phyloP scores from a whole-genome alignment of 1,140 invertebrate genomes.

The Periplaneta americana region DNA sequence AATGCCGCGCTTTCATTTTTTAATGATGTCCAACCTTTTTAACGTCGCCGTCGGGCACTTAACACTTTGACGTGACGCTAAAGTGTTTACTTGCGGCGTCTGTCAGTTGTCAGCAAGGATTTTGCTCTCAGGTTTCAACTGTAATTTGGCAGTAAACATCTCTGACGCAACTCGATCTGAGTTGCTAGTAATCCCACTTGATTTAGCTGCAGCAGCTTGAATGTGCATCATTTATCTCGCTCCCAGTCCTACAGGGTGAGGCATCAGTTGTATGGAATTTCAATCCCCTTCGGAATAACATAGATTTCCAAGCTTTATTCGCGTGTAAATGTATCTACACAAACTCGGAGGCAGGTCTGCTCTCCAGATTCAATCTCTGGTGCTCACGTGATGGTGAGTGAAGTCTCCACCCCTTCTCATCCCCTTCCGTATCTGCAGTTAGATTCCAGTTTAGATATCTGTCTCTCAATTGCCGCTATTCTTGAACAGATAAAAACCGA shows the following conservation, averaged over 20 bases:
- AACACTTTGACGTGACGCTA: not conserved
- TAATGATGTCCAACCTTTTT: not conserved
- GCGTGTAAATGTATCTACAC: not conserved
- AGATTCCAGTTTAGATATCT: no score
- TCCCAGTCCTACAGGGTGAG: not conserved
- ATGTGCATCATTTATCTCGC: no score
- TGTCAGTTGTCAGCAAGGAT: not conserved
- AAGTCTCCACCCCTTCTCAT: no score
- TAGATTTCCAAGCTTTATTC: not conserved
- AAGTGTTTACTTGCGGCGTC: no score
- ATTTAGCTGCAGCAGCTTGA: no score
- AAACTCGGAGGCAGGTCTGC: not conserved
- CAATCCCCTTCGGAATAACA: not conserved
- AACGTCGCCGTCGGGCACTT: not conserved
- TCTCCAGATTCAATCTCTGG: not conserved
- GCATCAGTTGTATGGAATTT: not conserved
- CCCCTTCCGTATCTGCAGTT: no score
- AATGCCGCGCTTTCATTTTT: not conserved
- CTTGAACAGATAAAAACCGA: no score
- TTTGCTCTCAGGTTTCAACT: not conserved
- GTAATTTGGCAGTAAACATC: not conserved
- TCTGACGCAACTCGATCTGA: not conserved
- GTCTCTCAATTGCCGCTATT: no score
- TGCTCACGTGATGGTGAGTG: no score
- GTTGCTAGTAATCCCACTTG: not conserved